phyloP scores from a whole-genome alignment of 2,888 invertebrate species.

The Nephrocerus scutellatus region DNA sequence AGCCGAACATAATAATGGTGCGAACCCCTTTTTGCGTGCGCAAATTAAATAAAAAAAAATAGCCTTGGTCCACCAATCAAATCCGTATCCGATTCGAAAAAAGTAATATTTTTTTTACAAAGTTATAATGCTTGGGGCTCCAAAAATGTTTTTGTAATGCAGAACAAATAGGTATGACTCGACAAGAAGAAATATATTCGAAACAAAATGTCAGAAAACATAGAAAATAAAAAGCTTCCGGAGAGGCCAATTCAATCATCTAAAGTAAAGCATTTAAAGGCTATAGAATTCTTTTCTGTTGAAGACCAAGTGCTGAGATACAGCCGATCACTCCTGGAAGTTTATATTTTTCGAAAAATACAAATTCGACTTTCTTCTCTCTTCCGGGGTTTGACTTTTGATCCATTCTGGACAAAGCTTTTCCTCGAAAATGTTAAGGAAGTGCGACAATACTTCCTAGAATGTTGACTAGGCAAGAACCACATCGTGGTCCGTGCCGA shows the following conservation, averaged over 20 bases:
- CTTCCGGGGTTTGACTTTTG: conserved; percentile 4
- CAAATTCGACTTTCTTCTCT: conserved; percentile 1
- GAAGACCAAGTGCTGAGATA: conserved; percentile 17
- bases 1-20: no score
- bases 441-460: conserved; percentile 7
- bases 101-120: conserved; percentile 2
- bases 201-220: no score
- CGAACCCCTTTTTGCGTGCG: no score
- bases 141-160: no score
- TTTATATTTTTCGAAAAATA: conserved; percentile 10
- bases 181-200: no score
- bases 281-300: conserved; percentile 11
- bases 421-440: conserved; percentile 11
- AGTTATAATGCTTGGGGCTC: no score
- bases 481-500: conserved; percentile 11
- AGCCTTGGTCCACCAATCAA: conserved; percentile 4
- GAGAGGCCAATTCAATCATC: no score
- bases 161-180: no score
- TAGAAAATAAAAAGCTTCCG: no score
- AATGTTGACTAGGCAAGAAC: conserved; percentile 5
- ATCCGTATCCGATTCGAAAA: conserved; percentile 9
- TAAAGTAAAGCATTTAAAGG: no score
- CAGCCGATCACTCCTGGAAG: conserved; percentile 11
- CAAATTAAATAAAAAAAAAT: conserved; percentile 3
- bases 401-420: conserved; percentile 13